Evolutionary conservation across 2,888 invertebrate species (phyloP), one percentile per base, ranked within the genome.

Genomic region (Cheilosia soror): DNA sequence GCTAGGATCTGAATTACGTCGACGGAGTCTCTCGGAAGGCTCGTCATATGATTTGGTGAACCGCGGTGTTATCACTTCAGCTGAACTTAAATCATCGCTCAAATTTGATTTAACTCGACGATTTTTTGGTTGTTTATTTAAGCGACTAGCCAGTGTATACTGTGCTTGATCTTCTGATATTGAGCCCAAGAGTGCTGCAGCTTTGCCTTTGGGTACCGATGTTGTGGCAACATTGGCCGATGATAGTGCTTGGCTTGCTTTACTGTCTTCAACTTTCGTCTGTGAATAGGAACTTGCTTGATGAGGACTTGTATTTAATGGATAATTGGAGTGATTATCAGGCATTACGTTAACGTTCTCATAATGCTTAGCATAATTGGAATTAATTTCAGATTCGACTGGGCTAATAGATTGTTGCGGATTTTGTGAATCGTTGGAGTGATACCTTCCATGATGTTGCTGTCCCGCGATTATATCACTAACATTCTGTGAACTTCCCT

Each of bases 1-100:
- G 55, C 88, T 89, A 0, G 96, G 96, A 92, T 96, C 96, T 2
- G 96, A 96, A 92, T 96, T 96, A 83, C 96, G 93, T 27, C 96
- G 93, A 40, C 95, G 93, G 75, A 96, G 91, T 87, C 88, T 87
- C 40, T 89, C 88, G 31, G 58, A 37, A 31, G 79, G 53, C 68
- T 66, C 49, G 2, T 87, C 87, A 51, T 47, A 63, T n/a, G 75
- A 13, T 62, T 77, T 87, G 27, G 58, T 55, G 13, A 73, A 63
- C 4, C 84, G 80, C 20, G 87, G 84, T n/a, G 77, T 7, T 53
- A 62, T 73, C 1, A 77, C 80, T 79, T 87, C 76, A 44, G 69
- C 87, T 4, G 81, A 72, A 15, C 63, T 66, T 47, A 87, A 63
- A 60, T 88, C 88, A 79, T 89, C 89, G 68, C 88, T 89, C 44